Evolutionary conservation across 1,140 invertebrate species (phyloP).

Genomic region (Teleopsis dalmanni): DNA sequence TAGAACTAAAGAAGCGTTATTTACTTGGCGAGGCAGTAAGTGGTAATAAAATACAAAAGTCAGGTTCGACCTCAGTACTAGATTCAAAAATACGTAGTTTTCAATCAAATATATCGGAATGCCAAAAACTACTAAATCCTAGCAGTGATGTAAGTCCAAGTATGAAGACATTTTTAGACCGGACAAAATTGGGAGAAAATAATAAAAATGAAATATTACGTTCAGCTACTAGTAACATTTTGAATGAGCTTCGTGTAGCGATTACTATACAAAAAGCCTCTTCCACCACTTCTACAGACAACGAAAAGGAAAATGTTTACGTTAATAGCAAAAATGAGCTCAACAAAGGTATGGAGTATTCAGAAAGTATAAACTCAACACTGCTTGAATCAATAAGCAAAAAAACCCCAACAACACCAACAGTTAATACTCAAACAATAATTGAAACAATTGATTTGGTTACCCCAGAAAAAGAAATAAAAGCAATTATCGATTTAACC

Average conservation of each 20-base stretch:
- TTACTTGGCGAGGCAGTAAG: slow-evolving; percentile 57
- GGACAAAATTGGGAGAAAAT: slow-evolving; percentile 30
- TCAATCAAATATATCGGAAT: slow-evolving; percentile 77
- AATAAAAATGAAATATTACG: slow-evolving; percentile 25
- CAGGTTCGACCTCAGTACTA: slow-evolving; percentile 74
- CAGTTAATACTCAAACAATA: slow-evolving; percentile 30
- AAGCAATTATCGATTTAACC: slow-evolving; percentile 32
- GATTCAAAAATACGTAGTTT: slow-evolving; percentile 76
- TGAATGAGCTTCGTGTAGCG: slow-evolving; percentile 36
- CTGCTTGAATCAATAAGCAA: slow-evolving; percentile 33
- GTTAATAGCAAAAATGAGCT: slow-evolving; percentile 41
- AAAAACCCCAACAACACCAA: slow-evolving; percentile 27
- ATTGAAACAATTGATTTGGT: slow-evolving; percentile 38
- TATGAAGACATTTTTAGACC: slow-evolving; percentile 62
- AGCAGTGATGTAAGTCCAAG: slow-evolving; percentile 65
- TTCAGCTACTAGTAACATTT: slow-evolving; percentile 35
- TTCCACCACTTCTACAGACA: slow-evolving; percentile 34
- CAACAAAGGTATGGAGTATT: slow-evolving; percentile 41
- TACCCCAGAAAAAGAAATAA: slow-evolving; percentile 33
- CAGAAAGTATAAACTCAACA: slow-evolving; percentile 38
- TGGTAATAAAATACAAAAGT: slow-evolving; percentile 63
- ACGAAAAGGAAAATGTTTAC: slow-evolving; percentile 42
- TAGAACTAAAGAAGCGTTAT: slow-evolving; percentile 79
- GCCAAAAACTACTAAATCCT: slow-evolving; percentile 78
- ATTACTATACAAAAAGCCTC: slow-evolving; percentile 35